Percentiles rank a stretch among this genome's conserved stretches.
Evolutionary conservation across 2,888 invertebrate genomes (phyloP).

Genomic region (Drosophila fulvimacula): DNA sequence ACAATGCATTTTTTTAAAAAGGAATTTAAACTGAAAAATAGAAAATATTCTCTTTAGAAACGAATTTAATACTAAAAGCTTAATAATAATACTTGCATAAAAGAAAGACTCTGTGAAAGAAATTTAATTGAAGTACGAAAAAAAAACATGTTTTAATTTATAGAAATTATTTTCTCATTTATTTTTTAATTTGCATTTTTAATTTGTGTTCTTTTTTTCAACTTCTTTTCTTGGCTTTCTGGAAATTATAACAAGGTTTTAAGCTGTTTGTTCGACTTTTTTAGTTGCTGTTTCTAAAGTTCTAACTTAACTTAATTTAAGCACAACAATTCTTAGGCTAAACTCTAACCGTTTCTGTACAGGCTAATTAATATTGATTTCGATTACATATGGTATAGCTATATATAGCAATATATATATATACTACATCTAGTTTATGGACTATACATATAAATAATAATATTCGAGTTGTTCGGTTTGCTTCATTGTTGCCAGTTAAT

Average conservation of each 20-base stretch:
- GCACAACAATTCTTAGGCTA: slow-evolving; percentile 73
- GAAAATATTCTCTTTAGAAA: background rate
- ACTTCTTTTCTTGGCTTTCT: slow-evolving; percentile 2
- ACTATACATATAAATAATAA: slow-evolving; percentile 38
- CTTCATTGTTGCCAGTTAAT: slow-evolving; percentile 28
- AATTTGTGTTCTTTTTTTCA: slow-evolving; percentile 18
- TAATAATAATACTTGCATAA: background rate
- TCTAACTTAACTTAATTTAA: slow-evolving; percentile 55
- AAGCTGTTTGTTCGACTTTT: slow-evolving; percentile 3
- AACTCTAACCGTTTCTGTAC: slow-evolving; percentile 72
- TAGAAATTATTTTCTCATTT: slow-evolving; percentile 42
- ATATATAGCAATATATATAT: slow-evolving; percentile 11
- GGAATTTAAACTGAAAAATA: background rate
- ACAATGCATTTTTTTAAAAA: background rate
- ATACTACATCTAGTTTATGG: slow-evolving; percentile 6
- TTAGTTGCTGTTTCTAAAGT: background rate
- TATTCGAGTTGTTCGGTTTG: slow-evolving; percentile 61
- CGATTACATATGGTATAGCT: slow-evolving; percentile 18
- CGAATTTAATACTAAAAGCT: too few relatives aligned
- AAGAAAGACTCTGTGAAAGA: background rate
- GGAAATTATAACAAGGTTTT: slow-evolving; percentile 38
- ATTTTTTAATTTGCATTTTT: slow-evolving; percentile 26
- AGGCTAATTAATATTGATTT: slow-evolving; percentile 38
- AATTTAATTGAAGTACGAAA: background rate
- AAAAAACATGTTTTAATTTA: slow-evolving; percentile 12